Conservation (phyloP, 1,140 invertebrate genomes). For the Zaprionus gabonicus region DNA sequence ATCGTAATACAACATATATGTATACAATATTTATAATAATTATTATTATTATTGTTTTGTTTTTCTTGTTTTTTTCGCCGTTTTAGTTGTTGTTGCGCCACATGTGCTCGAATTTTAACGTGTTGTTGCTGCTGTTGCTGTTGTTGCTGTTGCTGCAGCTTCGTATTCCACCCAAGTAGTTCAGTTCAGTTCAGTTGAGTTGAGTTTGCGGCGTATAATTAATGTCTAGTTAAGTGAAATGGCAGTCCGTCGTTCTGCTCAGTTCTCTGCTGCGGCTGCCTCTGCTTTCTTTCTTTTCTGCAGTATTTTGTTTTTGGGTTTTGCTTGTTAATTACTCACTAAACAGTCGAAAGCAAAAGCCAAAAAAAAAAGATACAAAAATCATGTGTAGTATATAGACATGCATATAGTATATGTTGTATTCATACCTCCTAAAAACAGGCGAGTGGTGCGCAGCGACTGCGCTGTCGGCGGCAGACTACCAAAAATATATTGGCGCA, state of each 20-base stretch:
- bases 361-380: constrained; percentile 23
- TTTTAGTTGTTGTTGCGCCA: constrained; percentile 1
- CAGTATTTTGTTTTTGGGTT: constrained; percentile 21
- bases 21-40: constrained; percentile 63
- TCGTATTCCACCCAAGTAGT: constrained; percentile 30
- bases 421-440: constrained; percentile 53
- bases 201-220: constrained; percentile 66
- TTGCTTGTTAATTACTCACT: constrained; percentile 78
- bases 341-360: constrained; percentile 57
- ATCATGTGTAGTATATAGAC: constrained; percentile 10
- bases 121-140: constrained; percentile 3
- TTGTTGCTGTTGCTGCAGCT: constrained; percentile 2
- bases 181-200: constrained; percentile 53
- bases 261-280: constrained; percentile 14
- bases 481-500: constrained; percentile 77
- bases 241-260: constrained; percentile 60
- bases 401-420: constrained; percentile 22
- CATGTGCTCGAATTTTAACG: not conserved
- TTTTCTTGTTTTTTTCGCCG: constrained; percentile 1
- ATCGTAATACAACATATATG: constrained; percentile 39
- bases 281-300: constrained; percentile 17
- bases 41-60: constrained; percentile 54
- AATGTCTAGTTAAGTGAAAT: constrained; percentile 81
- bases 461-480: constrained; percentile 25
- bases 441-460: constrained; percentile 64